Percentiles rank a stretch among this genome's conserved stretches.
Conservation (phyloP, 2,113 vertebrate genomes). For the Cinclus mexicanus region DNA sequence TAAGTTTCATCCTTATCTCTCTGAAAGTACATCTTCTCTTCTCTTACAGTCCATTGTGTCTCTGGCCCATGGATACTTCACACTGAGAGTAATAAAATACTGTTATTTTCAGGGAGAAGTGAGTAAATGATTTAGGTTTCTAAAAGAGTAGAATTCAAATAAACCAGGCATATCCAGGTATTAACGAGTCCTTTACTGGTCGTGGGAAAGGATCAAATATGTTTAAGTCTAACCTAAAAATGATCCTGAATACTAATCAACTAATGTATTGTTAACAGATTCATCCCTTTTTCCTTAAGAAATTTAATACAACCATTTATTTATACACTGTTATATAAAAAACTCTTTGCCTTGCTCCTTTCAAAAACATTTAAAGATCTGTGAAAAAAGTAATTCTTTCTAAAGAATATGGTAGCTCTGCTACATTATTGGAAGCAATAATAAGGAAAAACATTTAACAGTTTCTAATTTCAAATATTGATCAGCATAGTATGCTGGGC, state of each 20-base stretch:
- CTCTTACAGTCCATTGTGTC: not conserved
- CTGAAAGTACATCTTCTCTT: not conserved
- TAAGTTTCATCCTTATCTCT: not conserved
- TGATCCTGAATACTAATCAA: not conserved
- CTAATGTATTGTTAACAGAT: not conserved
- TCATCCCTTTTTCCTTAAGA: not conserved
- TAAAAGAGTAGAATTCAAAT: not conserved
- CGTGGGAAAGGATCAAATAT: not conserved
- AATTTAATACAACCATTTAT: not conserved
- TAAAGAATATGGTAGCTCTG: not conserved
- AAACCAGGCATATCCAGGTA: not conserved
- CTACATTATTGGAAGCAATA: not conserved
- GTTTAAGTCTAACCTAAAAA: not conserved
- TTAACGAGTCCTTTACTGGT: not conserved
- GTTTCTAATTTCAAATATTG: not conserved
- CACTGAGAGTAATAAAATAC: not conserved
- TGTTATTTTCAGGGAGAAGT: not conserved
- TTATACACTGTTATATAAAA: not conserved
- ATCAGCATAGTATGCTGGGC: not conserved
- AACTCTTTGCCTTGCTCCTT: not conserved
- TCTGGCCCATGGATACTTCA: not conserved
- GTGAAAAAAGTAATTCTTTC: not conserved
- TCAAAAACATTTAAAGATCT: slow-evolving; percentile 11
- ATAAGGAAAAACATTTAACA: not conserved
- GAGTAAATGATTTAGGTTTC: not conserved